phyloP scores from a whole-genome alignment of 2,113 vertebrate species.

The Anthoscopus minutus region DNA sequence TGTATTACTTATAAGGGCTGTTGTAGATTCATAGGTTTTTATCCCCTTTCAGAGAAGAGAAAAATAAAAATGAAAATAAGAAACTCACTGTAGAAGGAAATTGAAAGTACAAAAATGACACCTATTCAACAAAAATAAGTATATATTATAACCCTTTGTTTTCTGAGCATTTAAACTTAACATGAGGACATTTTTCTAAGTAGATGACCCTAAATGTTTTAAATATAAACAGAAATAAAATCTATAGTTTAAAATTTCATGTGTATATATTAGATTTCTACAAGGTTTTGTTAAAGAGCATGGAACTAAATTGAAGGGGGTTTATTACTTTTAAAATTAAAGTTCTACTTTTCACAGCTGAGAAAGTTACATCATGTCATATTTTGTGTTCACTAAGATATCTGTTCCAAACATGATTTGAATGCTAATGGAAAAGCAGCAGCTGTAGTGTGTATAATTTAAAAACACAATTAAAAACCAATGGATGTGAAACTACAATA shows the following conservation, averaged over 20 bases:
- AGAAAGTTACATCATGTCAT: not conserved
- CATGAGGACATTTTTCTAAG: not conserved
- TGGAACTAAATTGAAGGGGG: not conserved
- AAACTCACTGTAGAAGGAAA: not conserved
- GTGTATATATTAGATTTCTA: not conserved
- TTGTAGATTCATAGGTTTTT: not conserved
- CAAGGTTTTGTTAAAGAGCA: not conserved
- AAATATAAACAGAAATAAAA: not conserved
- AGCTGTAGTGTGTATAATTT: constrained; percentile 21
- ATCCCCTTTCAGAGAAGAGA: not conserved
- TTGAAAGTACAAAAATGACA: not conserved
- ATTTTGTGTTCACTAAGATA: not conserved
- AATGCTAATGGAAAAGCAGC: not conserved
- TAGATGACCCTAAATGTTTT: not conserved
- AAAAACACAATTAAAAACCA: constrained; percentile 26
- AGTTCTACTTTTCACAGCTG: not conserved
- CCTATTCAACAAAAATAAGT: not conserved
- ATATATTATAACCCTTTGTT: not conserved
- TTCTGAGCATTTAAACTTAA: not conserved
- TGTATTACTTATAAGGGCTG: not conserved
- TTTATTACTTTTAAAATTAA: not conserved
- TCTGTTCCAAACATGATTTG: not conserved
- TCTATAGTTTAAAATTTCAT: not conserved
- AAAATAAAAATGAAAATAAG: not conserved
- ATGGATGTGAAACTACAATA: not conserved